Conservation (phyloP, 2,888 invertebrate species). For the Stenoptilia bipunctidactyla region DNA sequence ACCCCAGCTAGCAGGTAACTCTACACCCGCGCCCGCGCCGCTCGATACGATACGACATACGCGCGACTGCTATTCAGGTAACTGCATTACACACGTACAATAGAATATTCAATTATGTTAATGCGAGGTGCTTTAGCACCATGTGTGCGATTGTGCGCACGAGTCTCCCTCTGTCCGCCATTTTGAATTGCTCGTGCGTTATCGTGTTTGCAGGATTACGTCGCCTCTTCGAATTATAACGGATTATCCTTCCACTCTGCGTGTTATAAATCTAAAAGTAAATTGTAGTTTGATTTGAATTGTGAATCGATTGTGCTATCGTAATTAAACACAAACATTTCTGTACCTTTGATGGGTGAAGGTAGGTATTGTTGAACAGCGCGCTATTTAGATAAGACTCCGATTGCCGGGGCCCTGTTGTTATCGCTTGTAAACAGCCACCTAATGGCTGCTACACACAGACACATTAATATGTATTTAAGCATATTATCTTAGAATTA, state of each 20-base stretch:
- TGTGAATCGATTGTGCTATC: constrained; percentile 3
- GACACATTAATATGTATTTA: constrained; percentile 2
- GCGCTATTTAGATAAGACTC: constrained; percentile 13
- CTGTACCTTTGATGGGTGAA: background rate
- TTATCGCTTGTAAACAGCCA: background rate
- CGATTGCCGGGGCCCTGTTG: background rate
- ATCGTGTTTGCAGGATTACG: constrained; percentile 30
- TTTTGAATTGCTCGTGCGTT: constrained; percentile 25
- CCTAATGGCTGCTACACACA: constrained; percentile 17
- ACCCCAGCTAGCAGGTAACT: constrained; percentile 46
- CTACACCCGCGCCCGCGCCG: constrained; percentile 46
- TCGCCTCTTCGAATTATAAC: constrained; percentile 25
- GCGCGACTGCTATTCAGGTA: constrained; percentile 28
- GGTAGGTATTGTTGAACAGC: background rate
- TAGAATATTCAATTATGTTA: constrained; percentile 56
- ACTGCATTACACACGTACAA: constrained; percentile 58
- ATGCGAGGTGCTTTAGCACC: constrained; percentile 28
- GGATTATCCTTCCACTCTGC: background rate
- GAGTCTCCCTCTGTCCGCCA: constrained; percentile 27
- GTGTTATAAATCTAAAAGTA: constrained; percentile 4
- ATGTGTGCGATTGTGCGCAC: constrained; percentile 30
- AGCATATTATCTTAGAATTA: constrained; percentile 1
- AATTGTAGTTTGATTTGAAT: constrained; percentile 22
- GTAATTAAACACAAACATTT: background rate
- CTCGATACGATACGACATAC: too few relatives aligned